Percentiles rank a stretch among this genome's conserved stretches.
Evolutionary conservation across 2,797 vertebrate genomes (phyloP).

Genomic region (Sebastes cheni): DNA sequence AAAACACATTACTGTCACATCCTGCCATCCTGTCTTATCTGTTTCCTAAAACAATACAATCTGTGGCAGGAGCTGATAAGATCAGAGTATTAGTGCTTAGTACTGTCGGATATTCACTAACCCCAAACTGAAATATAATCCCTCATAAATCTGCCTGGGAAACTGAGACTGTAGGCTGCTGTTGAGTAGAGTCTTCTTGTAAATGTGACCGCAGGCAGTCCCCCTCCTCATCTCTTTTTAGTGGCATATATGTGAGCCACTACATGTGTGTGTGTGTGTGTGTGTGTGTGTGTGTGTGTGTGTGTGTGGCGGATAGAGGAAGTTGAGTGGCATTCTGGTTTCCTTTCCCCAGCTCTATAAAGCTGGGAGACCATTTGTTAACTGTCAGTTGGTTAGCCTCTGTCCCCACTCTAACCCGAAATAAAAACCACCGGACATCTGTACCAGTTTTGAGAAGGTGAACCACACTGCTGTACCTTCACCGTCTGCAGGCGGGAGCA

Average conservation of each 20-base stretch:
- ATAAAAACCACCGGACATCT: constrained; percentile 67
- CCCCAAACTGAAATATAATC: constrained; percentile 21
- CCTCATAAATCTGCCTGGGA: constrained; percentile 36
- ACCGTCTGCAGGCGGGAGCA: constrained; percentile 30
- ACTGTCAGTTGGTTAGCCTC: constrained; percentile 63
- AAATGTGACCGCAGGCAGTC: constrained; percentile 45
- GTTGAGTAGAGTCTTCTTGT: constrained; percentile 41
- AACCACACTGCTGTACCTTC: constrained; percentile 46
- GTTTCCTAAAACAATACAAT: background rate
- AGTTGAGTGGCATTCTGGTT: constrained; percentile 63
- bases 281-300: constrained; percentile 5
- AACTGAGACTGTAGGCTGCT: constrained; percentile 33
- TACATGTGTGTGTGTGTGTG: constrained; percentile 4
- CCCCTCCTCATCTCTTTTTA: constrained; percentile 53
- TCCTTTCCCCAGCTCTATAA: constrained; percentile 64
- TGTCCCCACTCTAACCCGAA: constrained; percentile 64
- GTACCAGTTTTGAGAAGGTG: constrained; percentile 59
- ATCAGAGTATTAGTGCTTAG: background rate
- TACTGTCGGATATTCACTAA: background rate
- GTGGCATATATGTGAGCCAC: constrained; percentile 25
- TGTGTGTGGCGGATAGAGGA: constrained; percentile 44
- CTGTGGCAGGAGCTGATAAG: constrained; percentile 1
- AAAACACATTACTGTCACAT: background rate
- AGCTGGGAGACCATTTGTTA: constrained; percentile 63
- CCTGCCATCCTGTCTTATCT: background rate